A percentile compares a stretch with the other conserved stretches of the same genome.
These are phyloP conservation scores for Mycalesis mineus DNA, from an alignment of 2,888 invertebrate species.

Conservation along the genomic window DNA sequence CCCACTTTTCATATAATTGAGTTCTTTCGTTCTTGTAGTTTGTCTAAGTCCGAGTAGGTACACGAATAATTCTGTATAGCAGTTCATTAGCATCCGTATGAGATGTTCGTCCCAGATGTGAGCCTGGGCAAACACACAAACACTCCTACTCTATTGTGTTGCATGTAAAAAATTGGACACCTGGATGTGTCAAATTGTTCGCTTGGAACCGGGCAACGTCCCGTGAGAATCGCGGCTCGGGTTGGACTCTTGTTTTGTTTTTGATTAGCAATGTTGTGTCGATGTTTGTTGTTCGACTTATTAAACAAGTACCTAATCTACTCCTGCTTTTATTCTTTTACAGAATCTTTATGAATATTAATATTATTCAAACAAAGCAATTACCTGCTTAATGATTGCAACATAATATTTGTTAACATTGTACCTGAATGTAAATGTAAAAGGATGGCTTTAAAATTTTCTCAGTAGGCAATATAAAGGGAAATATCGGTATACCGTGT, in stretches of 20 bases:
- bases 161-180: slow-evolving; percentile 71
- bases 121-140: slow-evolving; percentile 60
- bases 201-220: slow-evolving; percentile 48
- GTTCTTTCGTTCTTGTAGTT: not conserved
- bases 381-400: too few relatives aligned
- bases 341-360: too few relatives aligned
- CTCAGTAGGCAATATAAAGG: too few relatives aligned
- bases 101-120: slow-evolving; percentile 76
- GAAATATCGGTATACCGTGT: too few relatives aligned
- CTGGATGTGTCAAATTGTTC: slow-evolving; percentile 78
- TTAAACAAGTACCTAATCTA: not conserved
- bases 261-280: slow-evolving; percentile 35
- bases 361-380: too few relatives aligned
- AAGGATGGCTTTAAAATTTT: too few relatives aligned
- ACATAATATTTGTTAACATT: too few relatives aligned
- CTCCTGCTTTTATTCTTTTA: not conserved
- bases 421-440: too few relatives aligned
- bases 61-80: slow-evolving; percentile 32
- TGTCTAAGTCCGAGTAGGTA: slow-evolving; percentile 29
- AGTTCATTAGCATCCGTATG: slow-evolving; percentile 69
- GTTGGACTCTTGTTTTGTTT: slow-evolving; percentile 33
- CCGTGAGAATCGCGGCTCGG: slow-evolving; percentile 61
- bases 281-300: slow-evolving; percentile 25
- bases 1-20: not conserved
- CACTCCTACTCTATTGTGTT: slow-evolving; percentile 57